Evolutionary conservation across 1,140 invertebrate species (phyloP), one percentile per base, ranked within the genome.

Genomic region (Pseudomyrmex concolor): DNA sequence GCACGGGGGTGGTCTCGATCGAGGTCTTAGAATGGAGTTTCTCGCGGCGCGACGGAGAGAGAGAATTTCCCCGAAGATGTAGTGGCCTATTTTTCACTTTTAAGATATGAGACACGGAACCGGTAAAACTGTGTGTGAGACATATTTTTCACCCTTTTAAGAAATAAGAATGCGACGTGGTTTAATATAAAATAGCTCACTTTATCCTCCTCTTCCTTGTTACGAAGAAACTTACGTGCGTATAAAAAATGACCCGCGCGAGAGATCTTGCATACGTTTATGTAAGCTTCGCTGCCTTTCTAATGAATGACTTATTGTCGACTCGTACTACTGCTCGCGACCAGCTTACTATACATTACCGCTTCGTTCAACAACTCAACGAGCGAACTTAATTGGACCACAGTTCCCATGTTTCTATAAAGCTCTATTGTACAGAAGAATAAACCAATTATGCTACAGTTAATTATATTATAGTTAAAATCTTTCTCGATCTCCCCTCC

Each of bases 81-180:
- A 66, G 43, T 12, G 51, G 51, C 19, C 60, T 72, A 71, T 86
- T 84, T 68, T 57, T 71, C 45, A 62, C 13, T 22, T 25, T 15
- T 82, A 54, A 74, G 54, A 66, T 74, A 73, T 17, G 78, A 54
- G 78, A 43, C 54, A 60, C 59, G 54, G 76, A 57, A 25, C 48
- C 51, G 57, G 34, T 34, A 45, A 13, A 55, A 57, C n/a, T 12
- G 43, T n/a, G 34, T 34, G 17, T 43, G 10, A 13, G 51, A 55
- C 64, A 57, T 70, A 70, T 78, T 78, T 55, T 48, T 77, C n/a
- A n/a, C 60, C 60, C 48, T 43, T 13, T 54, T 17, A 48, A 54
- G 62, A 13, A 59, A 77, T 45, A 17, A 64, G 25, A 77, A 25
- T 45, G 19, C 10, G 45, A 77, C 25, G 13, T 43, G 51, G 43